Evolutionary conservation across 92 coral and sea anemone genomes (phyloP), one percentile per base, ranked within the genome.

Genomic region (Epizoanthus ramosus): DNA sequence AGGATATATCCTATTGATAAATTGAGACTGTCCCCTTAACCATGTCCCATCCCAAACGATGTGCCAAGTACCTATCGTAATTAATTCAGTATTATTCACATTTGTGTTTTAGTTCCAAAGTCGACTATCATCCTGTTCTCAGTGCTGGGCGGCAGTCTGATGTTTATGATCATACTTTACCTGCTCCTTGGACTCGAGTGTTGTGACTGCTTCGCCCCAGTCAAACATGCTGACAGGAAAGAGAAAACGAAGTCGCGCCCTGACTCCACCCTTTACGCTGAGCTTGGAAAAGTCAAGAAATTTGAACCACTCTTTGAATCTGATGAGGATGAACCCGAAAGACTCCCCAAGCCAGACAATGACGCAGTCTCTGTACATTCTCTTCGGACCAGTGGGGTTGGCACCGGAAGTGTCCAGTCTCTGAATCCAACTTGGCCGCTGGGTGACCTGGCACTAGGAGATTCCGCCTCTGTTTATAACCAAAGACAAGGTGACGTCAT

Each of bases 361-460:
- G 70, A 77, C 3, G 70, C 43, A 37, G 50, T 14, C 63, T 77
- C 70, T 2, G 23, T 35, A 0, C 82, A 77, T 37, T 77, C 82
- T 18, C 57, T 39, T 60, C 82, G 70, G 45, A 18, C 39, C 56
- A 61, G 71, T 13, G 58, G 82, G 24, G 82, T 77, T n/a, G 82
- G 54, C 13, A 77, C 39, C 19, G 82, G 71, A 61, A 77, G 82
- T 37, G 21, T 19, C 56, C 71, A 37, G 58, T 77, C 82, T 6
- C 31, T 77, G 14, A 77, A 77, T n/a, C 71, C 17, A 22, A 53
- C 16, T 15, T 77, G 41, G 57, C 57, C 82, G 17, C 82, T 21
- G 8, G 82, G 82, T 17, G 82, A 77, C 24, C 50, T 77, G 57
- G 82, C 82, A 39, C 70, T 77, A 60, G 82, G 82, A 12, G 82